Evolutionary conservation across 2,888 invertebrate species (phyloP), one percentile per base, ranked within the genome.

Genomic region (Euphydryas editha): DNA sequence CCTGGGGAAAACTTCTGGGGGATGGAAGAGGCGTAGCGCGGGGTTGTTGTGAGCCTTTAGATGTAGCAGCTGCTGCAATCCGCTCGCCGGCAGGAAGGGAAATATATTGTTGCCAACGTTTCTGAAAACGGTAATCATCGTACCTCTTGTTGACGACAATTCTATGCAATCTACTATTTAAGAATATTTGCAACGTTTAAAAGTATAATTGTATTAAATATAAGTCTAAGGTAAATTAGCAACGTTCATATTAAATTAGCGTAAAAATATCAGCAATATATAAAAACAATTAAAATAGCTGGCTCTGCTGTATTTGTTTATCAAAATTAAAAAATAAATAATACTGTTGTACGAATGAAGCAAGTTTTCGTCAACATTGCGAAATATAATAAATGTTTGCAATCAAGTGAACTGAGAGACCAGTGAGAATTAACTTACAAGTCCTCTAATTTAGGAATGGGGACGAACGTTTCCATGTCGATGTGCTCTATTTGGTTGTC

Each of bases 31-130:
- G 49, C 95, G 93, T 72, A 99, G 93, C 74, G 96, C 94, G 0
- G 97, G 97, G 92, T 98, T 99, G 90, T 98, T 98, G 93, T 97
- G 98, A 37, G 97, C 97, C 90, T 98, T 98, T 74, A 99, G 93
- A 81, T 97, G 97, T 51, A 96, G 93, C 65, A 99, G 92, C 2
- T 95, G 94, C 75, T 95, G 95, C 71, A 99, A 93, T 0, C 98
- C 99, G 63, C 94, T 94, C 55, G 96, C 95, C 54, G 99, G 99
- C 76, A 99, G 92, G 71, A 93, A 93, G 13, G 97, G 94, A 88
- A 99, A 98, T 65, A 95, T 90, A 85, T 99, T 99, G 90, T 98
- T 96, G 47, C 97, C 98, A 75, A 99, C 94, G 92, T 99, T 99
- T 78, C 98, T 98, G 90, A 15, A 46, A 60, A 30, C 15, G 8